A percentile compares a stretch with the other conserved stretches of the same genome.
Evolutionary conservation across 2,888 invertebrate genomes (phyloP).

Genomic region (Stegana nigrithorax): DNA sequence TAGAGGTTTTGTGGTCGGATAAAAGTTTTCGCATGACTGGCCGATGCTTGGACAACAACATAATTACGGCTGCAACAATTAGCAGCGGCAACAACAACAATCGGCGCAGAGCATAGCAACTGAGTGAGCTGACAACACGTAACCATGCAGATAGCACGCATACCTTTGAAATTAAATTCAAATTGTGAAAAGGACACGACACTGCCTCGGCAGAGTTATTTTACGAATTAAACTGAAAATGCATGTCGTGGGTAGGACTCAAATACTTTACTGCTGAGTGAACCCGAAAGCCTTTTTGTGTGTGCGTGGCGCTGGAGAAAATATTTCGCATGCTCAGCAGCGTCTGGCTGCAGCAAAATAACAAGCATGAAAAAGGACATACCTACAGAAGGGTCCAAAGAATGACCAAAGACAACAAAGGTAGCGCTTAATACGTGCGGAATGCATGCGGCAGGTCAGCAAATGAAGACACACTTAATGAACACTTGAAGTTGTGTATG

Average conservation of each 20-base stretch:
- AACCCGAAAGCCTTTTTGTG: neutral
- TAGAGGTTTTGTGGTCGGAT: too few relatives aligned
- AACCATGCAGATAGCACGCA: too few relatives aligned
- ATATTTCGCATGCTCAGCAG: slow-evolving; percentile 13
- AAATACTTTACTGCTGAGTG: too few relatives aligned
- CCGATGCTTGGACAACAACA: too few relatives aligned
- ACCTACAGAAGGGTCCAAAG: too few relatives aligned
- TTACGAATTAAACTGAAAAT: neutral
- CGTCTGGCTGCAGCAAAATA: neutral
- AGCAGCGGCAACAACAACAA: too few relatives aligned
- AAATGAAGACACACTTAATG: slow-evolving; percentile 10
- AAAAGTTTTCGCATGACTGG: too few relatives aligned
- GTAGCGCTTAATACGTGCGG: too few relatives aligned
- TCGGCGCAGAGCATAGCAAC: too few relatives aligned
- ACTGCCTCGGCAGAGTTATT: slow-evolving; percentile 1
- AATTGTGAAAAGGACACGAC: neutral
- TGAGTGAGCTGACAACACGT: too few relatives aligned
- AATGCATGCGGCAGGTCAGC: neutral
- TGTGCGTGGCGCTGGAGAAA: neutral
- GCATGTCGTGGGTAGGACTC: neutral
- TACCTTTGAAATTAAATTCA: neutral
- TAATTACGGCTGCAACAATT: too few relatives aligned
- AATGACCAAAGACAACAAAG: too few relatives aligned
- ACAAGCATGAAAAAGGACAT: neutral
- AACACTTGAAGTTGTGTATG: slow-evolving; percentile 9